Evolutionary conservation across 1,140 invertebrate genomes (phyloP), one percentile per base, ranked within the genome.

Genomic region (Lepidostoma basale): DNA sequence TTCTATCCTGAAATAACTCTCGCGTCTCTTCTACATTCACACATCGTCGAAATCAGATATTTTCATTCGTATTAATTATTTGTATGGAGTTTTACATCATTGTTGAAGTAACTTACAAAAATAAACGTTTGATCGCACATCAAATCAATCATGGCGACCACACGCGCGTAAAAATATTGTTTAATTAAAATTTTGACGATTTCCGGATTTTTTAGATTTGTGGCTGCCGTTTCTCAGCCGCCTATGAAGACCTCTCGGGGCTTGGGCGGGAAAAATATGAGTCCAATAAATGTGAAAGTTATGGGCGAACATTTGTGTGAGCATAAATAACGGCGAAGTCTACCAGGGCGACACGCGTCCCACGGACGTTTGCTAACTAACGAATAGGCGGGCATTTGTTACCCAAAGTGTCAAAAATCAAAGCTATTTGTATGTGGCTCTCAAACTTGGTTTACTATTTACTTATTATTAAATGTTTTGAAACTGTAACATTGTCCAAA

Each of bases 291-390:
- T 56, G 33, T 16, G 6, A 33, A 20, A 28, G 22, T 10, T 3
- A 33, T 16, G 25, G 22, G 16, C 52, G n/a, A 16, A 18, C 14
- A 14, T 14, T 12, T 45, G 22, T 23, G 66, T 26, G 59, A 3
- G 28, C 33, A 69, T 69, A 69, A 69, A 69, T 69, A 44, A 69
- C 39, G 16, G 33, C 5, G 60, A 22, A 30, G 20, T 40, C 62
- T 66, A 65, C 39, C 58, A 26, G 68, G 68, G 68, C 54, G 68
- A 66, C 68, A 70, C 66, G 66, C 66, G 68, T 70, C 66, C 63
- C 68, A 70, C 68, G 68, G 68, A 66, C 68, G 68, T 70, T 66
- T 62, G 66, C 68, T 70, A 70, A 70, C 68, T 70, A 70, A 70
- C 68, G 68, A 70, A 70, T 70, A 63, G 68, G 68, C 68, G 68